Conservation (phyloP, 2,113 vertebrate species). For the Ramphastos sulfuratus region DNA sequence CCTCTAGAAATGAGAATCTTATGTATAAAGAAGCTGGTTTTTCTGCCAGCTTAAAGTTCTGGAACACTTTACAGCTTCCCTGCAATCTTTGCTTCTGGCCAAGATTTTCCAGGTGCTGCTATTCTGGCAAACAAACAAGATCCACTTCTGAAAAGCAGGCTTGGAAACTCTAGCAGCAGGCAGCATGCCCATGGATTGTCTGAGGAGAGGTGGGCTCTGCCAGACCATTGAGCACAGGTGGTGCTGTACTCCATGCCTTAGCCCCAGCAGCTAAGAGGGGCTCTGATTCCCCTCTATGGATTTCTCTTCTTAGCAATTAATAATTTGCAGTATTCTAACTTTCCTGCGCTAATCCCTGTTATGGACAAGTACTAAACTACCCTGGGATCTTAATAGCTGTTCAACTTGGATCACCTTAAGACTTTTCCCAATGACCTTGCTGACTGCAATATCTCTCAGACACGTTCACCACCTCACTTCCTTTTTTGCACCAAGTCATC, state of each 20-base stretch:
- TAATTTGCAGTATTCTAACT: background rate
- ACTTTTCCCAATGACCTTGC: background rate
- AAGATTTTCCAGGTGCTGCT: background rate
- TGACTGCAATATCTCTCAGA: background rate
- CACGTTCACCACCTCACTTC: background rate
- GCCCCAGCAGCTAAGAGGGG: background rate
- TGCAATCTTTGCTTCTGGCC: background rate
- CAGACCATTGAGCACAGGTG: background rate
- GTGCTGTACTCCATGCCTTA: background rate
- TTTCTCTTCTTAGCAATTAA: background rate
- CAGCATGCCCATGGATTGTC: background rate
- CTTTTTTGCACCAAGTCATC: background rate
- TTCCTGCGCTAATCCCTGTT: background rate
- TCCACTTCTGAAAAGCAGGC: background rate
- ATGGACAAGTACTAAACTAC: background rate
- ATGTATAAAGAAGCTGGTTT: background rate
- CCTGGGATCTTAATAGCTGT: background rate
- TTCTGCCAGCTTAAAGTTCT: background rate
- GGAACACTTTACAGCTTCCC: background rate
- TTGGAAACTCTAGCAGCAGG: background rate
- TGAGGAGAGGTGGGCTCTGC: background rate
- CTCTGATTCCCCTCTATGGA: background rate
- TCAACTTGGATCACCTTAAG: background rate
- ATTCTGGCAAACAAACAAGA: background rate
- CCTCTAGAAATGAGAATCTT: background rate